phyloP scores from a whole-genome alignment of 2,888 invertebrate genomes.

The Hofmannophila pseudospretella region DNA sequence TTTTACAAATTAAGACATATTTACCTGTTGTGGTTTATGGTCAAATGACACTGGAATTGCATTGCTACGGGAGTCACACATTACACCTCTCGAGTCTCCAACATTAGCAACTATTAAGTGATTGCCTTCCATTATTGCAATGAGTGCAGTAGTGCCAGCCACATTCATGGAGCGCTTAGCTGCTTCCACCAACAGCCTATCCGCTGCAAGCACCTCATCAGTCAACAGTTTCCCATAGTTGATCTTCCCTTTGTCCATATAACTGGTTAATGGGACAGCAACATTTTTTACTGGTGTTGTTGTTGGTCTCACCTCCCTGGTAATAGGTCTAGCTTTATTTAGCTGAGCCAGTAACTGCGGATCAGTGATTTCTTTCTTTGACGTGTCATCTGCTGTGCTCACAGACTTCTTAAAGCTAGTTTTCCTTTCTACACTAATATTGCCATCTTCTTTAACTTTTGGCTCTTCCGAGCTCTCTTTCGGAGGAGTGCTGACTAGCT shows the following conservation, averaged over 20 bases:
- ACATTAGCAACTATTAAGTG: slow-evolving; percentile 95
- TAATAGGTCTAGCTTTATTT: slow-evolving; percentile 79
- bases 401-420: slow-evolving; percentile 83
- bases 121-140: slow-evolving; percentile 90
- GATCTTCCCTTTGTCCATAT: slow-evolving; percentile 85
- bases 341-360: slow-evolving; percentile 81
- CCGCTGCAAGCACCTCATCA: slow-evolving; percentile 92
- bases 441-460: slow-evolving; percentile 61
- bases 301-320: slow-evolving; percentile 77
- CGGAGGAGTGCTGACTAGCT: slow-evolving; percentile 46
- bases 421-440: slow-evolving; percentile 69
- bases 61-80: slow-evolving; percentile 94
- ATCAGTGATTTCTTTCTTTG: slow-evolving; percentile 81
- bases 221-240: slow-evolving; percentile 89
- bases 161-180: slow-evolving; percentile 88
- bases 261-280: slow-evolving; percentile 76
- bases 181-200: slow-evolving; percentile 87
- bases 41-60: slow-evolving; percentile 96
- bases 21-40: slow-evolving; percentile 97
- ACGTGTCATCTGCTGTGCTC: slow-evolving; percentile 79
- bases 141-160: slow-evolving; percentile 94
- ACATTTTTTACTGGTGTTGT: slow-evolving; percentile 63
- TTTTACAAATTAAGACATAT: too few species aligned
- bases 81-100: slow-evolving; percentile 96
- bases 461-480: slow-evolving; percentile 50